These are phyloP conservation scores for Columba livia DNA, from an alignment of 2,113 vertebrate species.

Conservation along the genomic window DNA sequence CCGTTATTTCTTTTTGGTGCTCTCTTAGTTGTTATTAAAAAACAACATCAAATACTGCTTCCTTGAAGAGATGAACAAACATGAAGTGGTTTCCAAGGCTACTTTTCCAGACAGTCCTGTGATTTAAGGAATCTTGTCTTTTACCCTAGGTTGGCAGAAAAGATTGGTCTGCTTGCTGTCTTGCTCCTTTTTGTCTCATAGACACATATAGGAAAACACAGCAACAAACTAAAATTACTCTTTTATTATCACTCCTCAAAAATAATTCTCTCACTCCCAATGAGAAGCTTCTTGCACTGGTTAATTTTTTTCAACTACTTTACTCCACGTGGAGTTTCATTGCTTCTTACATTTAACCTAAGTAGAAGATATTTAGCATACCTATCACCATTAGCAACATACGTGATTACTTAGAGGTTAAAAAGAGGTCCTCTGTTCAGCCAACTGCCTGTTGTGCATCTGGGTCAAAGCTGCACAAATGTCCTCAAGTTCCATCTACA, in stretches of 20 bases:
- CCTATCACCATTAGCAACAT: background rate
- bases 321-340: background rate
- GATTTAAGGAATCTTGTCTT: background rate
- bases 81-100: background rate
- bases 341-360: background rate
- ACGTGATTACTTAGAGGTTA: background rate
- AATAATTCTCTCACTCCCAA: background rate
- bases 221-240: background rate
- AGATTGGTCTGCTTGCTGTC: background rate
- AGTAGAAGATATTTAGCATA: background rate
- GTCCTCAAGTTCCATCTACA: background rate
- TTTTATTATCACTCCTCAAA: background rate
- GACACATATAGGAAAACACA: background rate
- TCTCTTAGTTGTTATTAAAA: background rate
- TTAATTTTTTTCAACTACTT: background rate
- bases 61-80: background rate
- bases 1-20: background rate
- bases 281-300: background rate
- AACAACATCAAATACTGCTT: background rate
- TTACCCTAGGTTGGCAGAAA: rapidly evolving
- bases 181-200: background rate
- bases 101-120: background rate
- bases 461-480: background rate
- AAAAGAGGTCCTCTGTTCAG: background rate
- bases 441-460: background rate